Evolutionary conservation across 2,113 vertebrate genomes (phyloP).

Genomic region (Callithrix jacchus): DNA sequence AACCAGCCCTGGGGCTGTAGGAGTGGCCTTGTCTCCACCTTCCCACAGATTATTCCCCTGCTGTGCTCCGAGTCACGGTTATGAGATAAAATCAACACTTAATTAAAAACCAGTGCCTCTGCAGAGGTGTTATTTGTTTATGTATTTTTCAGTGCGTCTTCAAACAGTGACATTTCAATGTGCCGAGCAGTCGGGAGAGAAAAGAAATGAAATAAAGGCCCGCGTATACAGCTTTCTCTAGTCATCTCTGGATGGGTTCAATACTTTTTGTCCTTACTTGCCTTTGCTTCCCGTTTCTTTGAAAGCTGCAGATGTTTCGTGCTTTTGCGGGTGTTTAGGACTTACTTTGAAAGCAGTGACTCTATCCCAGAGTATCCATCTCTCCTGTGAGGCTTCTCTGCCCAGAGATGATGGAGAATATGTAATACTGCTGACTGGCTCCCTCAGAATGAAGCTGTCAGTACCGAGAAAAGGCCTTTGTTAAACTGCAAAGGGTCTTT

Average conservation of each 20-base stretch:
- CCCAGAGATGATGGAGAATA: too few relatives aligned
- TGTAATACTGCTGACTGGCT: rapidly evolving
- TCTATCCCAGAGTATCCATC: not conserved
- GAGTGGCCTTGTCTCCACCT: slow-evolving; percentile 39
- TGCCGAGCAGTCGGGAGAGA: not conserved
- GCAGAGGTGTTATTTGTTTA: not conserved
- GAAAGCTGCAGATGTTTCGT: slow-evolving; percentile 21
- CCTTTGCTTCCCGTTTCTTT: not conserved
- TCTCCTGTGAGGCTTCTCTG: not conserved
- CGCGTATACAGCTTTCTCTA: rapidly evolving
- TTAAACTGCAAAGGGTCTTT: not conserved
- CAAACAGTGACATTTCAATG: not conserved
- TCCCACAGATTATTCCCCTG: not conserved
- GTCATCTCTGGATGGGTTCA: not conserved
- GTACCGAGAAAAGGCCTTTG: rapidly evolving
- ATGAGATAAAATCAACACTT: slow-evolving; percentile 72
- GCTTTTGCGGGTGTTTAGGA: not conserved
- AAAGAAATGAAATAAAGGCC: not conserved
- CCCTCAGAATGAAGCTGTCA: not conserved
- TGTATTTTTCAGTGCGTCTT: slow-evolving; percentile 14
- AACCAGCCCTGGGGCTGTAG: slow-evolving; percentile 11
- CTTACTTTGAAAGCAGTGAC: not conserved
- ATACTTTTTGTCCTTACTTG: not conserved
- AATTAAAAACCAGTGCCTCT: slow-evolving; percentile 75
- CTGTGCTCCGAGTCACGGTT: slow-evolving; percentile 14